Base-by-base conservation (phyloP, 1,140 invertebrate species). In the Pygmarrhopalites habei region DNA sequence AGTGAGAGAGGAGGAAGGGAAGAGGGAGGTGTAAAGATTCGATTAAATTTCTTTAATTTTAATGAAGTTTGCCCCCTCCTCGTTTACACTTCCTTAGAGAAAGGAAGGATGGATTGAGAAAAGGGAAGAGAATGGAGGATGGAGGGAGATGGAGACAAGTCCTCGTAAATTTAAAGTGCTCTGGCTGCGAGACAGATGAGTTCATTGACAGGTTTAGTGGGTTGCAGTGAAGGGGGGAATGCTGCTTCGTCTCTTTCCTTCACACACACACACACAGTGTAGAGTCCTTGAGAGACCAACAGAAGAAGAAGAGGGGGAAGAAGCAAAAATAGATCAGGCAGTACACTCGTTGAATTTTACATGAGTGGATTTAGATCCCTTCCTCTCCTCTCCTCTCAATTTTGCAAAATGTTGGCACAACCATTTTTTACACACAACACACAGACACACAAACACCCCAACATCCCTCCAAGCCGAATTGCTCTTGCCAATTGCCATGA, bases 181-280 rank as follows among this genome's bases (percentile, higher is more conserved):
- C 28, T 52, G 2, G 25, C 28, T 52, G 3, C 25, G 21, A 14
- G 25, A 52, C 28, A 52, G 49, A 52, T 52, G 25, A 52, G 49
- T 52, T 26, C 49, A 52, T 52, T 52, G 49, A 52, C 49, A 52
- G 49, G 49, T 52, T 52, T 52, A 52, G 49, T 52, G 25, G 15
- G n/a, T 46, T n/a, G 4, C 10, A 46, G 44, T 46, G 44, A 46
- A 46, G 10, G 10, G 10, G 44, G 19, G 44, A 7, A 35, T 7
- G 32, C 32, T 35, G 15, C 15, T 35, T 15, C 32, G 15, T 47
- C 7, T 47, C 44, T 47, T 5, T 47, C 44, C n/a, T 19, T 25
- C 44, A 46, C n/a, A 46, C 44, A 46, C 5, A 46, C n/a, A 46
- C n/a, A 46, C 44, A n/a, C 10, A 5, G 32, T 35, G 15, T 35